These are phyloP conservation scores for Trinectes maculatus DNA, from an alignment of 2,113 vertebrate genomes.

Conservation along the genomic window DNA sequence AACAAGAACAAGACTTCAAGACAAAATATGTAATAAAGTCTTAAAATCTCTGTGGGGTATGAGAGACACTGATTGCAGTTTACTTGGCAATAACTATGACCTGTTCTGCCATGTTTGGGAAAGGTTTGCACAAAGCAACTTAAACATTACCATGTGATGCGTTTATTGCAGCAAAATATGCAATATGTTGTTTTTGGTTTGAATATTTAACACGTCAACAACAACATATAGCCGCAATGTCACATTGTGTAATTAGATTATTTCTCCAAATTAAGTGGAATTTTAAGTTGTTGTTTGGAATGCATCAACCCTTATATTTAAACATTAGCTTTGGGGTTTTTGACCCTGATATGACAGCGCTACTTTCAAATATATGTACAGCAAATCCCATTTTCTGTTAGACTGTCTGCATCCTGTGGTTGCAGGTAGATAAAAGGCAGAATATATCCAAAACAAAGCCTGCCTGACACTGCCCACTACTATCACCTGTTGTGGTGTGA, in stretches of 20 bases:
- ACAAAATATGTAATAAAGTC: not conserved
- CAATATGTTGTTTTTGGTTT: no score
- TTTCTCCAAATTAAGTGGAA: not conserved
- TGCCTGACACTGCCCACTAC: slow-evolving; percentile 39
- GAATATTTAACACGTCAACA: no score
- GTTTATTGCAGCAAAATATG: no score
- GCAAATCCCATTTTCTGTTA: no score
- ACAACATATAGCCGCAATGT: no score
- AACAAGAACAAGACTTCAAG: not conserved
- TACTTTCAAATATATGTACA: not conserved
- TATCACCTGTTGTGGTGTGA: slow-evolving; percentile 72
- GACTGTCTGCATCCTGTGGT: not conserved
- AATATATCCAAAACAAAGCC: slow-evolving; percentile 37
- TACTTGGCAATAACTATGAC: no score
- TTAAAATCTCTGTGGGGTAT: not conserved
- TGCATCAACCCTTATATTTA: no score
- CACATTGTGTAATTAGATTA: not conserved
- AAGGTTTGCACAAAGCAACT: no score
- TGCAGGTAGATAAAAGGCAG: not conserved
- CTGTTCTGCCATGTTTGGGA: no score
- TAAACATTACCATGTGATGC: no score
- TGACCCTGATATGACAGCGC: not conserved
- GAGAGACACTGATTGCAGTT: no score
- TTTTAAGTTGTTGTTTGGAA: not conserved
- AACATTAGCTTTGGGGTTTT: no score